Conservation (phyloP, 53 echinoderm and acorn worm genomes). For the Temnopleurus reevesii region DNA sequence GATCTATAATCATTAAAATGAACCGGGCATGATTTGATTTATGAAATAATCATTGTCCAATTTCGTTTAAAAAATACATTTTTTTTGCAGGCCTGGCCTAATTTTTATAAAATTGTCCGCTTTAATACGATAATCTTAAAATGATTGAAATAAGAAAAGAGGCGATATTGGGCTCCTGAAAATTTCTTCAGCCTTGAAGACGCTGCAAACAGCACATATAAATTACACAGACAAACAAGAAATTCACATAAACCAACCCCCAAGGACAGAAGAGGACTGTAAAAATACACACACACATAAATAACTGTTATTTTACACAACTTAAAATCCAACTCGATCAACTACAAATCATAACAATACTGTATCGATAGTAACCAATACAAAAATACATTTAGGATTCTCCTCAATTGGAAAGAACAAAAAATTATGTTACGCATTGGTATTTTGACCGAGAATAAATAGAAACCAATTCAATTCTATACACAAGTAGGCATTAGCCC, state of each 20-base stretch:
- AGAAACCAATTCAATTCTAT: neutral
- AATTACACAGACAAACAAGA: constrained; percentile 39
- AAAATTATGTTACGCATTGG: neutral
- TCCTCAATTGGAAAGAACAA: neutral
- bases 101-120: no score
- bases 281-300: constrained; percentile 53
- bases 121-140: no score
- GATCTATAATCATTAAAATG: no score
- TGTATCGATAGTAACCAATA: neutral
- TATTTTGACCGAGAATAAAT: constrained; percentile 19
- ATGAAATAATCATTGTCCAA: no score
- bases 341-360: constrained; percentile 9
- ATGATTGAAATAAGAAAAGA: neutral
- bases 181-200: neutral
- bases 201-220: constrained; percentile 7
- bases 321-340: constrained; percentile 11
- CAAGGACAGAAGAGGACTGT: neutral
- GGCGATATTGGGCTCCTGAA: neutral
- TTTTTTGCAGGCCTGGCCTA: no score
- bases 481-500: neutral
- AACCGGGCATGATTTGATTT: no score
- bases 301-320: constrained; percentile 9
- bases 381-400: neutral
- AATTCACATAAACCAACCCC: neutral
- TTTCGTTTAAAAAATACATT: no score